These are phyloP conservation scores for Sardina pilchardus DNA, from an alignment of 2,113 vertebrate species.

Conservation along the genomic window DNA sequence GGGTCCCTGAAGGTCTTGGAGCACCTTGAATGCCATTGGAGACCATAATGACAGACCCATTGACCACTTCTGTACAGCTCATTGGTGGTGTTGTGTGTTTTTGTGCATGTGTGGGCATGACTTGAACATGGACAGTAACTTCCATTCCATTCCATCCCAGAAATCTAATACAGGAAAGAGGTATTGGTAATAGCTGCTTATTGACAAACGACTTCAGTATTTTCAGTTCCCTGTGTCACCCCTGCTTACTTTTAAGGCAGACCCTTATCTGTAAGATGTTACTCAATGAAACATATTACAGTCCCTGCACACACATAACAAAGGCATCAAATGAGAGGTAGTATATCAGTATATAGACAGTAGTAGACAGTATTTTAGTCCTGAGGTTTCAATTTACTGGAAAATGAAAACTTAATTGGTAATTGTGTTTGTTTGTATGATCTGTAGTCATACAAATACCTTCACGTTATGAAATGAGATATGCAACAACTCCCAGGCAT, in stretches of 20 bases:
- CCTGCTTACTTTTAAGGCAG: not conserved
- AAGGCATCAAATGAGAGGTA: too few relatives aligned
- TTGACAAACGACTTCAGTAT: not conserved
- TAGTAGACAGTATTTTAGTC: not conserved
- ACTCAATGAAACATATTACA: not conserved
- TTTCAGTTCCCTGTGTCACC: not conserved
- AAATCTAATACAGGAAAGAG: not conserved
- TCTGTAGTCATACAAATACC: not conserved
- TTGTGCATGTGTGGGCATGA: not conserved
- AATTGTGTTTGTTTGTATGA: not conserved
- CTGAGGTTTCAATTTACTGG: not conserved
- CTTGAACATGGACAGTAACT: not conserved
- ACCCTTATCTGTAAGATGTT: not conserved
- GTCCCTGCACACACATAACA: not conserved
- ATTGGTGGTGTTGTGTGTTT: not conserved
- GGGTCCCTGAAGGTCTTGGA: not conserved
- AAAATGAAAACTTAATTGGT: not conserved
- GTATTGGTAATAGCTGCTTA: not conserved
- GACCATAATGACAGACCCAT: not conserved
- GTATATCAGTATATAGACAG: too few relatives aligned
- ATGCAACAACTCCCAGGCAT: not conserved
- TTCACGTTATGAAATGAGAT: not conserved
- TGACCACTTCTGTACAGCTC: not conserved
- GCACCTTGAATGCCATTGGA: not conserved
- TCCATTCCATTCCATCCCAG: not conserved